A percentile compares a stretch with the other conserved stretches of the same genome.
These are phyloP conservation scores for Tetragonula clypearis DNA, from an alignment of 1,140 invertebrate genomes.

Conservation along the genomic window DNA sequence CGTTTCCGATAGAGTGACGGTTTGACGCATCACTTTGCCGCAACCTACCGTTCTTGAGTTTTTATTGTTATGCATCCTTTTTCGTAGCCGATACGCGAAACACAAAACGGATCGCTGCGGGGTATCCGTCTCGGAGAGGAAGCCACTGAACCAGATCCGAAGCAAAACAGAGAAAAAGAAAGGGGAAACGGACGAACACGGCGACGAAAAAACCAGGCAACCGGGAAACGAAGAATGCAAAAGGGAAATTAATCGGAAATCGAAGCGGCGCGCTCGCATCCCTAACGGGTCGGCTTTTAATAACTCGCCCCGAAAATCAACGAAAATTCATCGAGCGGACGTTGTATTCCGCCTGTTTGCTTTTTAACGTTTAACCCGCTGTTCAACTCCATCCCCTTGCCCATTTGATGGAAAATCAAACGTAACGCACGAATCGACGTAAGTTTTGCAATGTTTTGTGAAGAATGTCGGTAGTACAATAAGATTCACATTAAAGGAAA, in stretches of 20 bases:
- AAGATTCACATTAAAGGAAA: no score
- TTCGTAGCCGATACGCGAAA: constrained; percentile 32
- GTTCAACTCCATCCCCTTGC: not conserved
- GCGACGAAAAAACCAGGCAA: not conserved
- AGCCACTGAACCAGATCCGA: constrained; percentile 31
- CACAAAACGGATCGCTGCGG: constrained; percentile 36
- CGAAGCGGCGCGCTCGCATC: constrained; percentile 77
- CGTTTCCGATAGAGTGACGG: constrained; percentile 38
- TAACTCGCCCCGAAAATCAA: constrained; percentile 74
- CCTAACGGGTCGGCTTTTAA: constrained; percentile 78
- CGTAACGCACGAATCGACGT: not conserved
- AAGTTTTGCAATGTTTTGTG: not conserved
- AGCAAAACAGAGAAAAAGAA: constrained; percentile 26
- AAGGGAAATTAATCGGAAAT: constrained; percentile 48
- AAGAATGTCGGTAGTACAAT: no score
- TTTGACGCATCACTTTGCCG: constrained; percentile 38
- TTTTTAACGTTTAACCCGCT: not conserved
- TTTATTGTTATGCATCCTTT: constrained; percentile 40
- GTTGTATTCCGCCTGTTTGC: not conserved
- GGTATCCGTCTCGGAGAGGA: constrained; percentile 39
- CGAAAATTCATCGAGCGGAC: constrained; percentile 18
- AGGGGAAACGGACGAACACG: not conserved
- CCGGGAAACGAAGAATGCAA: constrained; percentile 37
- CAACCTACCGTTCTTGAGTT: constrained; percentile 8
- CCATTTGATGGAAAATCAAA: not conserved